Evolutionary conservation across 2,888 invertebrate species (phyloP), one percentile per base, ranked within the genome.

Genomic region (Acrobasis suavella): DNA sequence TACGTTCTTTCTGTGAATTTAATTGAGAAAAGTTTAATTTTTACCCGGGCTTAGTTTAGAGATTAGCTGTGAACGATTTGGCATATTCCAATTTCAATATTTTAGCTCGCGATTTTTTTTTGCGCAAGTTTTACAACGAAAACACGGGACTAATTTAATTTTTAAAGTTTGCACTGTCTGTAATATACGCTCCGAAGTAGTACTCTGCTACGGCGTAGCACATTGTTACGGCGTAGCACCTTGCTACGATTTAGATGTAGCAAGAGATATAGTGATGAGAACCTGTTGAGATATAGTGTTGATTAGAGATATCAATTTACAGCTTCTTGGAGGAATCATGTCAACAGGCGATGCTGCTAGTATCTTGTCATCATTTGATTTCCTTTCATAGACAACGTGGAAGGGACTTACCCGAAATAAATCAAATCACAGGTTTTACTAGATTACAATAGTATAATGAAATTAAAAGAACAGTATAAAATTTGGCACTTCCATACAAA

Each of bases 21-120:
- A 85, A 89, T 87, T 84, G 85, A 78, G 82, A 80, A 85, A 87
- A 85, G 81, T 87, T 83, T 74, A 72, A 72, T 81, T 86, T 86
- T 84, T 81, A 78, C 76, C 74, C 67, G 65, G 66, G 75, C 75
- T 72, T 77, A 80, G 77, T 81, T 80, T 72, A 74, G 73, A 79
- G 80, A 82, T 84, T 83, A 80, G 75, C 72, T 78, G 69, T 71
- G 66, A 63, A 62, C 55, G 66, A 70, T 70, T 66, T 67, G 69
- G 74, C 72, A 74, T 73, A 38, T 49, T 62, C 49, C 55, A 62
- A 49, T 54, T 62, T 55, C 16, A 55, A 55, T 55, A 50, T 62
- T 50, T 55, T 37, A 55, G 12, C 54, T 7, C 37, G 15, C 52
- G 50, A 12, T 32, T 54, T 60, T 46, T 22, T 60, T 51, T 52